phyloP scores from a whole-genome alignment of 1,140 invertebrate genomes.

The Colletes gigas region DNA sequence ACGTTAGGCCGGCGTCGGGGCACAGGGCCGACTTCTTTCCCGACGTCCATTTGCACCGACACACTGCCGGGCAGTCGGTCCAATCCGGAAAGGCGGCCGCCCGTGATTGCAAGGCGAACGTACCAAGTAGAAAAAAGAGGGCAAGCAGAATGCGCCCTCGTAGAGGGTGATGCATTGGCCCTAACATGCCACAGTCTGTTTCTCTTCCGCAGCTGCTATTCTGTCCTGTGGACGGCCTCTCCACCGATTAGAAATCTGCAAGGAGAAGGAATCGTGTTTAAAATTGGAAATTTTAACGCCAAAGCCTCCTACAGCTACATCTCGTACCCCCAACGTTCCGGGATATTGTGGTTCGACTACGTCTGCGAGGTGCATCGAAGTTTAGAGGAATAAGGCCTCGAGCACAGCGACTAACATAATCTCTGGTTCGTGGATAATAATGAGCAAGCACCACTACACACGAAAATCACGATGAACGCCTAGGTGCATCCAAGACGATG shows the following conservation, averaged over 20 bases:
- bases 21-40: conserved; percentile 94
- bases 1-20: conserved; percentile 87
- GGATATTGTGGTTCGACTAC: too few relatives aligned
- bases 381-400: too few relatives aligned
- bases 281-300: too few relatives aligned
- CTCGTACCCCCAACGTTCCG: too few relatives aligned
- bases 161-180: conserved; percentile 71
- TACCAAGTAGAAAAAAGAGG: conserved; percentile 71
- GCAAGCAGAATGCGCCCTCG: conserved; percentile 74
- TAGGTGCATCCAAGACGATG: too few relatives aligned
- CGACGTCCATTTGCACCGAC: conserved; percentile 93
- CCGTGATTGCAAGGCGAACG: conserved; percentile 70
- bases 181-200: conserved; percentile 73
- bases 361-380: too few relatives aligned
- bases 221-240: background rate
- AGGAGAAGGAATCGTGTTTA: accelerated
- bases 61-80: conserved; percentile 90
- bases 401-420: too few relatives aligned
- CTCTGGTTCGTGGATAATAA: too few relatives aligned
- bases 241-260: conserved; percentile 10
- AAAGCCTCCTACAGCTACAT: too few relatives aligned
- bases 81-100: conserved; percentile 86
- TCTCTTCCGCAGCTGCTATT: conserved; percentile 33
- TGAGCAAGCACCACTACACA: too few relatives aligned
- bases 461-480: too few relatives aligned